Evolutionary conservation across 2,113 vertebrate genomes (phyloP).

Genomic region (Pleuronectes platessa): DNA sequence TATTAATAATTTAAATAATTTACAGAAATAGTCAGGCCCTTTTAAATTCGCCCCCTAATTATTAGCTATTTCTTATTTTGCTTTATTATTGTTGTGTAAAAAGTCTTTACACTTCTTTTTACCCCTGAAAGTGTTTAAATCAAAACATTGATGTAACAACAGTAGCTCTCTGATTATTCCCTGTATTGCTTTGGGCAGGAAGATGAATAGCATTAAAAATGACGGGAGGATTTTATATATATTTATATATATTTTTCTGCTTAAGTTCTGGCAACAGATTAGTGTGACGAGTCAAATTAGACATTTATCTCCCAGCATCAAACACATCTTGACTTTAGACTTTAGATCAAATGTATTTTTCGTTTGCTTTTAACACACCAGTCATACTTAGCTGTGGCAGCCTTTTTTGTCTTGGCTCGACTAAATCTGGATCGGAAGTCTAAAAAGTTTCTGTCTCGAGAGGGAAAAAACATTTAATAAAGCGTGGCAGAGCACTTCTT

Average conservation of each 20-base stretch:
- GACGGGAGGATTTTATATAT: neutral
- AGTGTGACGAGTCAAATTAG: slow-evolving; percentile 1
- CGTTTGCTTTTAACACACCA: neutral
- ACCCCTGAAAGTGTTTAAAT: neutral
- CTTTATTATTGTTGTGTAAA: no score
- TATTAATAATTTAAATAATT: no score
- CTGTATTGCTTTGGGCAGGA: no score
- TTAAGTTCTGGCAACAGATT: neutral
- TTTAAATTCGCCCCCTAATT: no score
- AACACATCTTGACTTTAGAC: neutral
- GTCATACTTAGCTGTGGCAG: neutral
- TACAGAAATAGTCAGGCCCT: no score
- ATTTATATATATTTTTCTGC: neutral
- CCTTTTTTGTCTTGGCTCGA: neutral
- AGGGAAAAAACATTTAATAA: slow-evolving; percentile 2
- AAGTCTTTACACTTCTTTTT: neutral
- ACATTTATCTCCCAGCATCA: neutral
- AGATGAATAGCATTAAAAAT: neutral
- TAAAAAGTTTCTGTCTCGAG: neutral
- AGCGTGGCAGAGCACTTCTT: slow-evolving; percentile 7
- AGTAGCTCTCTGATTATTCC: neutral
- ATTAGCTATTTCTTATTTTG: no score
- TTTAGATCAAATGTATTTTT: neutral
- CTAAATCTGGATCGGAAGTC: neutral
- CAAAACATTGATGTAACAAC: neutral